Percentiles rank a stretch among this genome's conserved stretches.
phyloP scores from a whole-genome alignment of 2,113 vertebrate species.

The Centropus bengalensis region DNA sequence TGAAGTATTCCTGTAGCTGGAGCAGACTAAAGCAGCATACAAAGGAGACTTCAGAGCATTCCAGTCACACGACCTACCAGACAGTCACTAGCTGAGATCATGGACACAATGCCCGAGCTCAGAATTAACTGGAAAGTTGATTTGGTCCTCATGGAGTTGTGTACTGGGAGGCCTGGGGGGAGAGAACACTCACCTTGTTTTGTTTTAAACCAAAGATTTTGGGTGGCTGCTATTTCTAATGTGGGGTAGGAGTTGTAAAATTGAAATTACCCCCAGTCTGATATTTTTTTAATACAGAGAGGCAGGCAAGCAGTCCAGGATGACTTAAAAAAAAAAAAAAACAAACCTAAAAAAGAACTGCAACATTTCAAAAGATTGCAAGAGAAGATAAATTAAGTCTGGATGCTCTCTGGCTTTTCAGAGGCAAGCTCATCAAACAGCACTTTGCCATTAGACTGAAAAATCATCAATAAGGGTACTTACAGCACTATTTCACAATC shows the following conservation, averaged over 20 bases:
- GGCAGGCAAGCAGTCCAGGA: neutral
- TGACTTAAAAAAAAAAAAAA: neutral
- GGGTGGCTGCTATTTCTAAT: neutral
- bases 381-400: neutral
- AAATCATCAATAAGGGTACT: neutral
- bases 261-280: neutral
- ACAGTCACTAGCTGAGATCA: neutral
- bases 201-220: neutral
- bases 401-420: neutral
- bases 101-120: neutral
- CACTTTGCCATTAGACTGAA: neutral
- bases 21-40: neutral
- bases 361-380: neutral
- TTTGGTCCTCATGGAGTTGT: neutral
- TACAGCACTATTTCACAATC: neutral
- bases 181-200: neutral
- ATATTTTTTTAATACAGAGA: neutral
- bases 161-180: rapidly evolving
- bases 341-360: neutral
- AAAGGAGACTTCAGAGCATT: neutral
- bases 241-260: neutral
- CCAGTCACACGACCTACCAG: neutral
- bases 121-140: neutral
- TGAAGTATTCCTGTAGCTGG: neutral
- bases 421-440: neutral